These are phyloP conservation scores for Eupithecia tripunctaria DNA, from an alignment of 2,888 invertebrate species.

Conservation along the genomic window DNA sequence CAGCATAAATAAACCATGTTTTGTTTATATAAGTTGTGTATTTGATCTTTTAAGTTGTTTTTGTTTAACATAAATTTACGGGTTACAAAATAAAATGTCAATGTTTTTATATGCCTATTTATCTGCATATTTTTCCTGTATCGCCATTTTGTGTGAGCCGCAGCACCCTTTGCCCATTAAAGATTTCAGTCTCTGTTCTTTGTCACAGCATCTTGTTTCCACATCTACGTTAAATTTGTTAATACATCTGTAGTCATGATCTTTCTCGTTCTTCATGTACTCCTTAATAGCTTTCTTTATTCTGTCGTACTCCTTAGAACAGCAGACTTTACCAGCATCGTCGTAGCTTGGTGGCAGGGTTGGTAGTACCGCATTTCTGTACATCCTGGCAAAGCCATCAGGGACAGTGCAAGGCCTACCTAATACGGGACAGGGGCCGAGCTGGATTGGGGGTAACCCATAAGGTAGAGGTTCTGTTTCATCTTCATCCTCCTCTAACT, in stretches of 20 bases:
- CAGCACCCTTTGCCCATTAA: constrained; percentile 73
- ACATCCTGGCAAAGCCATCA: constrained; percentile 79
- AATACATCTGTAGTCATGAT: constrained; percentile 70
- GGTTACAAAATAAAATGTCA: constrained; percentile 83
- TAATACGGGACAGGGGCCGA: constrained; percentile 78
- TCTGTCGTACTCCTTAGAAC: constrained; percentile 77
- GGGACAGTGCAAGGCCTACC: constrained; percentile 76
- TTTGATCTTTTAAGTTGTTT: constrained; percentile 29
- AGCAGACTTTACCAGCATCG: constrained; percentile 77
- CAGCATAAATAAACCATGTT: constrained; percentile 29
- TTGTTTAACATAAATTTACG: constrained; percentile 45
- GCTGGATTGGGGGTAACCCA: constrained; percentile 73
- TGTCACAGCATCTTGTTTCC: constrained; percentile 77
- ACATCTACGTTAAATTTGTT: constrained; percentile 75
- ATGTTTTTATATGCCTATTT: constrained; percentile 54
- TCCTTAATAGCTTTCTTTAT: constrained; percentile 76
- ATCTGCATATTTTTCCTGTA: constrained; percentile 69
- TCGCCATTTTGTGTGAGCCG: constrained; percentile 72
- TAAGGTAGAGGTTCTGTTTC: constrained; percentile 72
- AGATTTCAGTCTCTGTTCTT: constrained; percentile 67
- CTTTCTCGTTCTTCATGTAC: constrained; percentile 72
- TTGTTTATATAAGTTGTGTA: constrained; percentile 52
- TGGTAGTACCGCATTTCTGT: constrained; percentile 67
- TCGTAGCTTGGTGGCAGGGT: constrained; percentile 69
- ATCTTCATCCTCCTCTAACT: constrained; percentile 70